Evolutionary conservation across 2,888 invertebrate species (phyloP).

Genomic region (Ecliptopera silaceata): DNA sequence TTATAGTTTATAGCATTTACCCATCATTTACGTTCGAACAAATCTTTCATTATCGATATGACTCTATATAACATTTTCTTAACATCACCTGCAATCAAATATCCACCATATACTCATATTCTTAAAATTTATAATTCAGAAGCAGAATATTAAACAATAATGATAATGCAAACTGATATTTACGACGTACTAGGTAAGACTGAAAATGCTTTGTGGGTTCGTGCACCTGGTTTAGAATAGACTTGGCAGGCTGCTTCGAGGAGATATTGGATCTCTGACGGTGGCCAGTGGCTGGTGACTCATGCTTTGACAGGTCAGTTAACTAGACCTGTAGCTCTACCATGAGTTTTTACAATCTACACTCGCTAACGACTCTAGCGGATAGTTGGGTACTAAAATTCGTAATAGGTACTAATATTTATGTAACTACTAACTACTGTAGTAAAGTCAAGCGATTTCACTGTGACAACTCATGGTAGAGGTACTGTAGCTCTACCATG

Average conservation of each 20-base stretch:
- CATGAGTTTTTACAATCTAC: too few relatives aligned
- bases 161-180: slow-evolving; percentile 34
- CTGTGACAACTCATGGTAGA: too few relatives aligned
- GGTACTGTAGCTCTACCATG: too few relatives aligned
- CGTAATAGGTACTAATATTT: too few relatives aligned
- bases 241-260: slow-evolving; percentile 63
- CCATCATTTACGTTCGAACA: slow-evolving; percentile 44
- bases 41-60: slow-evolving; percentile 43
- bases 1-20: too few relatives aligned
- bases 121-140: slow-evolving; percentile 11
- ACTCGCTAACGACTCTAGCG: background rate
- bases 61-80: slow-evolving; percentile 30
- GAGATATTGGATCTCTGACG: slow-evolving; percentile 63
- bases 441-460: too few relatives aligned
- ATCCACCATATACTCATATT: background rate
- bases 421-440: too few relatives aligned
- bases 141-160: background rate
- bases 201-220: slow-evolving; percentile 30
- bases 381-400: too few relatives aligned
- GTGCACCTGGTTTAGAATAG: slow-evolving; percentile 59
- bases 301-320: slow-evolving; percentile 57
- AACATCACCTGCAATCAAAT: background rate
- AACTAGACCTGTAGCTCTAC: slow-evolving; percentile 42
- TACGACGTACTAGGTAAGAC: slow-evolving; percentile 30
- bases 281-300: slow-evolving; percentile 52